Percentiles rank a stretch among this genome's conserved stretches.
phyloP scores from a whole-genome alignment of 2,888 invertebrate species.

The Yponomeuta malinellus region DNA sequence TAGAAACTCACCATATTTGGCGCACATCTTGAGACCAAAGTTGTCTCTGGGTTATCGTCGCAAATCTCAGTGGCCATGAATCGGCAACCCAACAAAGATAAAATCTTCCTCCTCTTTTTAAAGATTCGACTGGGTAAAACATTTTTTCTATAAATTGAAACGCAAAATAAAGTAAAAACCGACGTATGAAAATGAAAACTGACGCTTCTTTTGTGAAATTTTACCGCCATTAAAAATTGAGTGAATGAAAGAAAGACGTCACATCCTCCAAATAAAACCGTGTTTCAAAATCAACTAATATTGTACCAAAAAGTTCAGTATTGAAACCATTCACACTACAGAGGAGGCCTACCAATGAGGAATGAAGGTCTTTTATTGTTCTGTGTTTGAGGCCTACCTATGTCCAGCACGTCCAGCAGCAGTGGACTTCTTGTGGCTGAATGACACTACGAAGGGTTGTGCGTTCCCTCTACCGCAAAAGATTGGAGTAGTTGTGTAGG shows the following conservation, averaged over 20 bases:
- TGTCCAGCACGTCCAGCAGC: too few relatives aligned
- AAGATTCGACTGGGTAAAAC: conserved; percentile 60
- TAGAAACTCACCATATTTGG: conserved; percentile 45
- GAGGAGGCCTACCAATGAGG: too few relatives aligned
- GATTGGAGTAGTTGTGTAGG: too few relatives aligned
- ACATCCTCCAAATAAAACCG: neutral
- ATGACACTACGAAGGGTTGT: too few relatives aligned
- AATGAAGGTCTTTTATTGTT: too few relatives aligned
- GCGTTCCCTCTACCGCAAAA: too few relatives aligned
- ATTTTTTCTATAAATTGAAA: conserved; percentile 31
- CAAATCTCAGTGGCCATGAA: conserved; percentile 62
- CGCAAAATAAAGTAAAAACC: neutral
- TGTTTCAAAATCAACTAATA: neutral
- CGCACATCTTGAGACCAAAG: conserved; percentile 61
- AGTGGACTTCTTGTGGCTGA: too few relatives aligned
- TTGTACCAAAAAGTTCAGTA: too few relatives aligned
- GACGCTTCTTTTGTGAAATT: neutral
- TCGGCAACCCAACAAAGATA: conserved; percentile 67
- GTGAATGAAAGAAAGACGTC: conserved; percentile 8
- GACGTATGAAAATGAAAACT: neutral
- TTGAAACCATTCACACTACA: too few relatives aligned
- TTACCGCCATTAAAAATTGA: conserved; percentile 3
- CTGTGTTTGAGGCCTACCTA: too few relatives aligned
- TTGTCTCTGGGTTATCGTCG: conserved; percentile 50
- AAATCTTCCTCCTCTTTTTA: conserved; percentile 60